Evolutionary conservation across 2,113 vertebrate species (phyloP).

Genomic region (Centrocercus urophasianus): DNA sequence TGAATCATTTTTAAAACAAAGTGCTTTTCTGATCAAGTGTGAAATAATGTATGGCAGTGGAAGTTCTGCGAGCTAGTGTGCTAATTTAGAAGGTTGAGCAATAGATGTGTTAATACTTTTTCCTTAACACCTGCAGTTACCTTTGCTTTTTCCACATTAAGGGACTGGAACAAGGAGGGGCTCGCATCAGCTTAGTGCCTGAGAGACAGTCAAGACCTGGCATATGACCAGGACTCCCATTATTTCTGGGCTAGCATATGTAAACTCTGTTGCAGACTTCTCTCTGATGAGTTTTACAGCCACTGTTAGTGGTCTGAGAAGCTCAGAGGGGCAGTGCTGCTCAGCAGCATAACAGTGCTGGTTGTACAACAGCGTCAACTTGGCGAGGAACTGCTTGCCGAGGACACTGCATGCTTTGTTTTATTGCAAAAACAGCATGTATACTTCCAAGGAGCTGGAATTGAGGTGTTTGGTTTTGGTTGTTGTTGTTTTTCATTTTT

Average conservation of each 20-base stretch:
- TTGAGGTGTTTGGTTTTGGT: neutral
- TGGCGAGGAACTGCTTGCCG: neutral
- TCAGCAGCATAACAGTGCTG: neutral
- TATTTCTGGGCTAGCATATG: slow-evolving; percentile 21
- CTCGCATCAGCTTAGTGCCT: neutral
- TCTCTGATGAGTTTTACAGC: slow-evolving; percentile 29
- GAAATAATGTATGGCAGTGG: neutral
- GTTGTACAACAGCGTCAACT: neutral
- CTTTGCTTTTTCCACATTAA: slow-evolving; percentile 1
- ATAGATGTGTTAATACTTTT: neutral
- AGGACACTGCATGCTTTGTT: neutral
- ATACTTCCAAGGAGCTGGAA: neutral
- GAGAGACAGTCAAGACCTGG: neutral
- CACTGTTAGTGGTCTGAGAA: neutral
- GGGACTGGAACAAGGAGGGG: neutral
- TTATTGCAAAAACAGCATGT: slow-evolving; percentile 25
- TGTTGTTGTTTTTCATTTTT: neutral
- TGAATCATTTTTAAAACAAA: neutral
- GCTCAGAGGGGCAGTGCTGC: neutral
- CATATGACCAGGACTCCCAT: neutral
- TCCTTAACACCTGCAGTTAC: neutral
- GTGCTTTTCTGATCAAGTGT: neutral
- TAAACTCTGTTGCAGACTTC: slow-evolving; percentile 22
- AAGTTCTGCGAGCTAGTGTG: neutral
- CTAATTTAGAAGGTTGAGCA: neutral